Evolutionary conservation across 2,888 invertebrate species (phyloP).

Genomic region (Drosophila mercatorum): DNA sequence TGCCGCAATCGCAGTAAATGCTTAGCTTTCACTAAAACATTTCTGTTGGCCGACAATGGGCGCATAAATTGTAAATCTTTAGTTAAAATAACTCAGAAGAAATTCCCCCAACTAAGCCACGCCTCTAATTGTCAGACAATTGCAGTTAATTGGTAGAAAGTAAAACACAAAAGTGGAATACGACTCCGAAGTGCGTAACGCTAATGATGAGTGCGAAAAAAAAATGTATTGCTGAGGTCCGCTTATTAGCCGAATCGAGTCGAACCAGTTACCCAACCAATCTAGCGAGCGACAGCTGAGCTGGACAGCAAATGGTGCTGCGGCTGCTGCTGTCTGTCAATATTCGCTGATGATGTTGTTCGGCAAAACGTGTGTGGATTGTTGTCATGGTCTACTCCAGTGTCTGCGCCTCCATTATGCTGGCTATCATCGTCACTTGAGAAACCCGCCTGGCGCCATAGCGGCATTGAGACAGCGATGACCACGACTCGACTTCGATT

Average conservation of each 20-base stretch:
- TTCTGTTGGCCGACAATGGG: constrained; percentile 44
- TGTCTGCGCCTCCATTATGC: constrained; percentile 43
- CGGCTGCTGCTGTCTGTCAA: constrained; percentile 27
- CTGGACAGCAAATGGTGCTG: background rate
- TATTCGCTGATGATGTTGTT: constrained; percentile 29
- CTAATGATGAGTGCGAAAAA: constrained; percentile 56
- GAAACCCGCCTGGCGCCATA: constrained; percentile 70
- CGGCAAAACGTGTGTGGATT: constrained; percentile 43
- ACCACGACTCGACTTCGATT: constrained; percentile 9
- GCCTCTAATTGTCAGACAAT: constrained; percentile 66
- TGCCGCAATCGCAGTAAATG: constrained; percentile 3
- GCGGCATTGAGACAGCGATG: constrained; percentile 58
- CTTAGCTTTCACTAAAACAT: constrained; percentile 56
- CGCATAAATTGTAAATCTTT: constrained; percentile 70
- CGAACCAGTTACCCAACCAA: constrained; percentile 67
- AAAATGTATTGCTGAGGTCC: constrained; percentile 10
- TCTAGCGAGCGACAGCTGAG: constrained; percentile 10
- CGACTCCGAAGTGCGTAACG: constrained; percentile 47
- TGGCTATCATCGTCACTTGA: constrained; percentile 71
- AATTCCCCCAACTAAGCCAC: constrained; percentile 20
- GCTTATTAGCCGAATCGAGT: constrained; percentile 57
- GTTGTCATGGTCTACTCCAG: constrained; percentile 62
- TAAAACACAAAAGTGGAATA: constrained; percentile 54
- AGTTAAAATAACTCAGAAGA: constrained; percentile 68
- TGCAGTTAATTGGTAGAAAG: constrained; percentile 74